These are phyloP conservation scores for Rhynchotus rufescens DNA, from an alignment of 2,797 vertebrate species.

Conservation along the genomic window DNA sequence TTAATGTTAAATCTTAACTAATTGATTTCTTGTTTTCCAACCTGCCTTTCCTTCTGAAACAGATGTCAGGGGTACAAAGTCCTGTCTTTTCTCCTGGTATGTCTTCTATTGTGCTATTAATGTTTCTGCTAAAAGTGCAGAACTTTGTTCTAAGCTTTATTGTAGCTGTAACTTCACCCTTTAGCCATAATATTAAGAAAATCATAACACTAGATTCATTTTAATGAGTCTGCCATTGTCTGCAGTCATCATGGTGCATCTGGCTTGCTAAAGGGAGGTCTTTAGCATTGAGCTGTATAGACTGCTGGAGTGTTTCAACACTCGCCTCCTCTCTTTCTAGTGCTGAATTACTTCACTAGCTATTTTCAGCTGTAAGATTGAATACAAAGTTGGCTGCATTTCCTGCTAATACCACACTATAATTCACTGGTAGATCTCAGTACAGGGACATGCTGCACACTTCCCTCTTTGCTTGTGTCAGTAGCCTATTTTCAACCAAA, in stretches of 20 bases:
- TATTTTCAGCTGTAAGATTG: not conserved
- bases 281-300: not conserved
- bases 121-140: not conserved
- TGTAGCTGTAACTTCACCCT: not conserved
- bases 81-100: not conserved
- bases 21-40: conserved; percentile 30
- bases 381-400: not conserved
- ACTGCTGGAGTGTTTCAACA: not conserved
- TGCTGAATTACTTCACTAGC: not conserved
- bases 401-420: not conserved
- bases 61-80: not conserved
- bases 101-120: not conserved
- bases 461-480: not conserved
- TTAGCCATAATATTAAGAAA: not conserved
- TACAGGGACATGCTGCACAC: not conserved
- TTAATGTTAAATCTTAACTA: conserved; percentile 17
- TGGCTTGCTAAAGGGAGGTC: not conserved
- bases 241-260: fast-evolving
- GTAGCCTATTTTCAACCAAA: not conserved
- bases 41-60: not conserved
- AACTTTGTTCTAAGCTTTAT: not conserved
- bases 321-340: not conserved
- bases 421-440: not conserved
- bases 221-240: not conserved
- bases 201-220: not conserved